Conservation (phyloP, 2,113 vertebrate genomes). For the Aviceda subcristata region DNA sequence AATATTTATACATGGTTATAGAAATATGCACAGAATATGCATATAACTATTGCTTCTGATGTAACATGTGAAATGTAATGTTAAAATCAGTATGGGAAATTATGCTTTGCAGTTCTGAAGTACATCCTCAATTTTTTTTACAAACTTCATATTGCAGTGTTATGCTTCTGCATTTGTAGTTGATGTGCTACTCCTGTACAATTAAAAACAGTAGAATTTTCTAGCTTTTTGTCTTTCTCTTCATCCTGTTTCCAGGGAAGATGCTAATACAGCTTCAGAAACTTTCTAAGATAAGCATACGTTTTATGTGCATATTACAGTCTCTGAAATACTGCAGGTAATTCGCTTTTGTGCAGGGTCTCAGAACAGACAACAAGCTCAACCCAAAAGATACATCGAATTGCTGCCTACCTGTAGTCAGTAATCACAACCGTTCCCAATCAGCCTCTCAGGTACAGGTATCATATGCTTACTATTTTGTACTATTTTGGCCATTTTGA, state of each 20-base stretch:
- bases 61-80: neutral
- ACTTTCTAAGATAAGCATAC: neutral
- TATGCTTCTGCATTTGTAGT: neutral
- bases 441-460: neutral
- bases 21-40: neutral
- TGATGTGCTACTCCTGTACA: neutral
- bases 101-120: neutral
- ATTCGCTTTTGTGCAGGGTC: neutral
- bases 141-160: neutral
- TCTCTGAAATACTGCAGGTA: neutral
- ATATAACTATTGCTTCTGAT: neutral
- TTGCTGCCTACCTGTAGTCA: neutral
- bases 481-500: neutral
- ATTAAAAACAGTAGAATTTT: neutral
- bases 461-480: neutral
- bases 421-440: neutral
- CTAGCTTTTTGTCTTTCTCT: neutral
- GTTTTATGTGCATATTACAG: neutral
- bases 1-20: neutral
- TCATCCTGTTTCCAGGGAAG: neutral
- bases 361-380: neutral
- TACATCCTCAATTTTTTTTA: neutral
- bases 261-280: neutral
- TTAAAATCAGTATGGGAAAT: neutral
- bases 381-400: neutral